These are phyloP conservation scores for Ciconia maguari DNA, from an alignment of 2,113 vertebrate species.

Conservation along the genomic window DNA sequence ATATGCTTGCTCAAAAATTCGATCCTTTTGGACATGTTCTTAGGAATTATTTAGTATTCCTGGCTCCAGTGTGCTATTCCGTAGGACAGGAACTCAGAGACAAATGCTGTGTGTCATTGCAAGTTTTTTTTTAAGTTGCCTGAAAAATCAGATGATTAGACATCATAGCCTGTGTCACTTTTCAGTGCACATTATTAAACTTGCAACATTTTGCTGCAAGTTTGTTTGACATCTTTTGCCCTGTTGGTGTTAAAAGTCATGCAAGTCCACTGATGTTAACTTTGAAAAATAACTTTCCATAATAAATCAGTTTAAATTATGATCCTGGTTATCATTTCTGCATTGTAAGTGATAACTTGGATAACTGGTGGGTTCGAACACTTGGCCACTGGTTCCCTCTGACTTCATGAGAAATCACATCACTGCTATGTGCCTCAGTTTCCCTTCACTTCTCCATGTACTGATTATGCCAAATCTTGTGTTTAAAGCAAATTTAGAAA, in stretches of 20 bases:
- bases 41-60: constrained; percentile 22
- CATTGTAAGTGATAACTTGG: neutral
- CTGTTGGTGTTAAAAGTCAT: neutral
- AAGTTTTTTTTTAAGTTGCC: neutral
- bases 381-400: neutral
- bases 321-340: neutral
- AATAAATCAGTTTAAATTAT: neutral
- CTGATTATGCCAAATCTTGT: neutral
- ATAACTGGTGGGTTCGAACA: neutral
- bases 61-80: neutral
- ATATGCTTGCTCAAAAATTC: neutral
- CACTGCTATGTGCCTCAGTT: neutral
- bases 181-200: neutral
- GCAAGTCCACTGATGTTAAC: neutral
- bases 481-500: neutral
- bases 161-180: neutral
- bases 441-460: neutral
- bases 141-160: constrained; percentile 16
- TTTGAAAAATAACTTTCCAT: neutral
- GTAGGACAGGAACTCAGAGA: neutral
- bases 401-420: neutral
- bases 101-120: neutral
- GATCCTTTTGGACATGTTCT: neutral
- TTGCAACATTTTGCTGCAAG: neutral
- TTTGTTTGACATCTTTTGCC: neutral